Conservation (phyloP, 2,888 invertebrate species). For the Galeopsomyia nigrocyanea region DNA sequence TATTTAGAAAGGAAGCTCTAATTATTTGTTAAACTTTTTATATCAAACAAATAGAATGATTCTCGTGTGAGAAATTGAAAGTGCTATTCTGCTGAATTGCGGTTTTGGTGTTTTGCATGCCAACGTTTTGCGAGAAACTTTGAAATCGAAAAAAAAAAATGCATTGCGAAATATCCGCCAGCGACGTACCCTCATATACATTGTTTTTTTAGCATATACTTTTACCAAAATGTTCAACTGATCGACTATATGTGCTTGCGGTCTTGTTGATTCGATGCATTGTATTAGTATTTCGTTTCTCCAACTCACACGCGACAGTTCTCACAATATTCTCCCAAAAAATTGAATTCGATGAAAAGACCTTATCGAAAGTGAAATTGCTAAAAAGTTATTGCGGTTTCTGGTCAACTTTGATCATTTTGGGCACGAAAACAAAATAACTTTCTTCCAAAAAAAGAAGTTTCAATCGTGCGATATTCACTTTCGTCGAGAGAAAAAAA, state of each 20-base stretch:
- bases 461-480: too few species aligned
- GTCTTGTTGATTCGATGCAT: neutral
- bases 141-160: slow-evolving; percentile 9
- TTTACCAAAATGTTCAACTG: slow-evolving; percentile 10
- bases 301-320: slow-evolving; percentile 34
- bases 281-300: too few species aligned
- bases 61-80: too few species aligned
- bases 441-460: slow-evolving; percentile 34
- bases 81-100: neutral
- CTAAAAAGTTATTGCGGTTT: slow-evolving; percentile 38
- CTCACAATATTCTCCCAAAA: slow-evolving; percentile 24
- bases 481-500: too few species aligned
- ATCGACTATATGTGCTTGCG: slow-evolving; percentile 8
- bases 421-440: slow-evolving; percentile 22
- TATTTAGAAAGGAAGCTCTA: too few species aligned
- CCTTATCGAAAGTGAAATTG: slow-evolving; percentile 29
- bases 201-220: slow-evolving; percentile 29
- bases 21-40: too few species aligned
- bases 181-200: neutral
- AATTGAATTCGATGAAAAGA: slow-evolving; percentile 8
- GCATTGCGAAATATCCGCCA: neutral
- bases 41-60: too few species aligned
- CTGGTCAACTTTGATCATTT: slow-evolving; percentile 32
- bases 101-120: slow-evolving; percentile 4
- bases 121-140: slow-evolving; percentile 6